These are phyloP conservation scores for Pluvialis apricaria DNA, from an alignment of 2,113 vertebrate species.

Conservation along the genomic window DNA sequence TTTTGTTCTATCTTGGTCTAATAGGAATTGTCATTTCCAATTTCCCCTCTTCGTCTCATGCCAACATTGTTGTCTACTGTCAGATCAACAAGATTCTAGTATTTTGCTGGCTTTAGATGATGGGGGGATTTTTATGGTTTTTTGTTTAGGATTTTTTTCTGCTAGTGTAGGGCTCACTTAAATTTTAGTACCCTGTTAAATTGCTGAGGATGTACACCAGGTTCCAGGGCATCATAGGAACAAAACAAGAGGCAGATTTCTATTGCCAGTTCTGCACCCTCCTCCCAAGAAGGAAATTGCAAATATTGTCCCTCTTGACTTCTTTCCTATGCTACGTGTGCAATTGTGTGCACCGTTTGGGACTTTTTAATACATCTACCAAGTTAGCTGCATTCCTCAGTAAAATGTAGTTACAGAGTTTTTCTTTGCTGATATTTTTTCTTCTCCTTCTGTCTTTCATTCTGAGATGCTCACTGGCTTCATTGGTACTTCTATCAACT, in stretches of 20 bases:
- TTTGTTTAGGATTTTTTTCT: background rate
- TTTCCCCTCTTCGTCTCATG: background rate
- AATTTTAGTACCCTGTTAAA: background rate
- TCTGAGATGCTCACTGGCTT: background rate
- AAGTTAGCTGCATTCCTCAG: background rate
- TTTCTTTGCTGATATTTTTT: background rate
- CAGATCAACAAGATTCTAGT: background rate
- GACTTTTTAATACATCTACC: background rate
- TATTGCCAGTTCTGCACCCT: background rate
- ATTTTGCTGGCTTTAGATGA: background rate
- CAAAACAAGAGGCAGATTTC: background rate
- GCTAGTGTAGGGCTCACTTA: background rate
- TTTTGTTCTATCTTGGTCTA: background rate
- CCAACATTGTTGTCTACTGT: background rate
- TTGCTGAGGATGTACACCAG: background rate
- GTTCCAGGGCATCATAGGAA: background rate
- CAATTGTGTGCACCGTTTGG: background rate
- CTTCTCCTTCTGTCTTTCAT: background rate
- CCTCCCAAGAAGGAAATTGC: background rate
- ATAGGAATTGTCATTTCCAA: background rate
- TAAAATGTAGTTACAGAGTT: background rate
- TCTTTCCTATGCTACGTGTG: background rate
- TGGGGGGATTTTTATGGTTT: background rate
- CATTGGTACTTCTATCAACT: background rate
- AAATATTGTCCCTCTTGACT: background rate